Base-by-base conservation (phyloP, 2,797 vertebrate species). In the Prunella strophiata region DNA sequence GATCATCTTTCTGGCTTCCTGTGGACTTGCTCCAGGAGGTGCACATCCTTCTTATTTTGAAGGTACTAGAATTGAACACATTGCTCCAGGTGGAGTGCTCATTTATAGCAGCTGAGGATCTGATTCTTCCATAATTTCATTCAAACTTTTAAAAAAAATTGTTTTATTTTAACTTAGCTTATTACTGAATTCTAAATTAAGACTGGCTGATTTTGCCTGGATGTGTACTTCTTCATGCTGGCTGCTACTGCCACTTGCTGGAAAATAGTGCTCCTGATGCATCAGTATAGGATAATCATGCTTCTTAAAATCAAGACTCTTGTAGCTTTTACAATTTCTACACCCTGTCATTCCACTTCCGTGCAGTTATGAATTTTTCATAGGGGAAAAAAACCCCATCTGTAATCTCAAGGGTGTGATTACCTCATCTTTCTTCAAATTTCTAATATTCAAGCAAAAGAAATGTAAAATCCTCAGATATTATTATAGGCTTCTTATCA, bases 21-120 rank as follows among this genome's bases (percentile, higher is more conserved):
- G 21, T 36, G 32, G 11, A 66, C 43, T 66, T 0, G 0, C 15
- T 36, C 9, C 36, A 74, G 25, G 13, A 50, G 16, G 25, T 42
- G 25, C 16, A 48, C 5, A 30, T 65, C 16, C 13, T 73, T 72
- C 42, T 50, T 84, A 42, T 57, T 30, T 74, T 50, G 51, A 42
- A 66, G 16, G 21, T 66, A 21, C 11, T 36, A 50, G 61, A 57
- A 42, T 0, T 57, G 17, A 34, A 42, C 36, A 34, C 34, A 26
- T 43, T 34, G 20, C 43, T 74, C 18, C 25, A 17, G 16, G 26
- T 30, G 17, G 23, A 55, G 26, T 74, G n/a, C 43, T 66, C 26
- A 50, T 74, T 57, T 43, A 43, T 8, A 43, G 74, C 36, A 57
- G 36, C 51, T 10, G 2, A 71, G 16, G 27, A 32, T 29, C 51